Evolutionary conservation across 2,797 vertebrate species (phyloP).

Genomic region (Labeo calbasu): DNA sequence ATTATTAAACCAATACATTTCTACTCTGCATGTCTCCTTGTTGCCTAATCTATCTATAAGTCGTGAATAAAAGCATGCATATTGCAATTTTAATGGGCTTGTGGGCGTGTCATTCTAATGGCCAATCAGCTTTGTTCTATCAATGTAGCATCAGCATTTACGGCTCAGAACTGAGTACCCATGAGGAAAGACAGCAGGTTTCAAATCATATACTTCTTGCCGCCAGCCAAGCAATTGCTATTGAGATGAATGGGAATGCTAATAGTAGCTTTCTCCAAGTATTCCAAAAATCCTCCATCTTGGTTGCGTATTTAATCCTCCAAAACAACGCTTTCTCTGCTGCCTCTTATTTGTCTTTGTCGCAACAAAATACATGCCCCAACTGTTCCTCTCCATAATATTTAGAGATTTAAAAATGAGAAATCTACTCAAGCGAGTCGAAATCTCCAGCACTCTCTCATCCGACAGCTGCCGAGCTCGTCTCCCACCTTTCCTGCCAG

Average conservation of each 20-base stretch:
- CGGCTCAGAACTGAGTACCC: neutral
- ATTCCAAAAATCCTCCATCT: neutral
- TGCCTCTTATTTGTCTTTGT: slow-evolving; percentile 25
- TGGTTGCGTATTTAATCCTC: slow-evolving; percentile 22
- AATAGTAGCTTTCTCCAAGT: slow-evolving; percentile 20
- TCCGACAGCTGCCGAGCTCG: slow-evolving; percentile 50
- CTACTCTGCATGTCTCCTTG: too few relatives aligned
- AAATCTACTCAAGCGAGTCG: slow-evolving; percentile 38
- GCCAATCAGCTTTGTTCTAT: neutral
- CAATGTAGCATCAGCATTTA: neutral
- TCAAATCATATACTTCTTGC: neutral
- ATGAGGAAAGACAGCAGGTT: neutral
- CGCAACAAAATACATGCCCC: slow-evolving; percentile 22
- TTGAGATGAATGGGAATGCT: slow-evolving; percentile 18
- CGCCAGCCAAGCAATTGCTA: neutral
- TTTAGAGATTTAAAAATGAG: slow-evolving; percentile 53
- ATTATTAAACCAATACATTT: too few relatives aligned
- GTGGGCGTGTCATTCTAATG: too few relatives aligned
- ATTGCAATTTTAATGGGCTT: neutral
- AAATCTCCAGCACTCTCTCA: slow-evolving; percentile 47
- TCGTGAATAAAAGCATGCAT: too few relatives aligned
- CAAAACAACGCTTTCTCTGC: slow-evolving; percentile 24
- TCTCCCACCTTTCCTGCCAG: slow-evolving; percentile 43
- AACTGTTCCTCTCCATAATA: slow-evolving; percentile 47
- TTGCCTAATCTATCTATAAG: too few relatives aligned